Evolutionary conservation across 2,797 vertebrate genomes (phyloP).

Genomic region (Xyrichtys novacula): DNA sequence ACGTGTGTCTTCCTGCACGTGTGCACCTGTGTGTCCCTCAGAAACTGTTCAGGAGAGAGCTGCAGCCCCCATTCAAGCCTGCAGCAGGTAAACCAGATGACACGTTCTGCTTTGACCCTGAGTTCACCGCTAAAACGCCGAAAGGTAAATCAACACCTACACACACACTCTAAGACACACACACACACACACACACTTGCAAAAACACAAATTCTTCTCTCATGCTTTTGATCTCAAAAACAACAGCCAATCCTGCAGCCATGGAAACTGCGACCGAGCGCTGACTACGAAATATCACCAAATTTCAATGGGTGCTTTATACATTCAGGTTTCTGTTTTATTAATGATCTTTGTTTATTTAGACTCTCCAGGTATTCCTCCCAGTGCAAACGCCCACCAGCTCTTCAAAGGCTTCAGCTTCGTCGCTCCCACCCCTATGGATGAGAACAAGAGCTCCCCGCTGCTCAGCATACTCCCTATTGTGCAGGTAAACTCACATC

Average conservation of each 20-base stretch:
- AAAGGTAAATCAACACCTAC: conserved; percentile 87
- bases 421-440: conserved; percentile 91
- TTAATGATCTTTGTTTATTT: conserved; percentile 49
- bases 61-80: conserved; percentile 97
- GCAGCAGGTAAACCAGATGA: conserved; percentile 97
- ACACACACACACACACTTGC: background rate
- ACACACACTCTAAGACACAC: conserved; percentile 26
- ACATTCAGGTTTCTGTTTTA: conserved; percentile 31
- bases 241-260: conserved; percentile 50
- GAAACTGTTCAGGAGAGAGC: conserved; percentile 96
- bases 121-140: conserved; percentile 99
- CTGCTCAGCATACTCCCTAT: conserved; percentile 93
- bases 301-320: conserved; percentile 30
- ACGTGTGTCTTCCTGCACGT: conserved; percentile 6
- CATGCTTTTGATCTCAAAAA: conserved; percentile 27
- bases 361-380: conserved; percentile 99
- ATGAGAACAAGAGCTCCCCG: conserved; percentile 93
- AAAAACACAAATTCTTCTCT: conserved; percentile 14
- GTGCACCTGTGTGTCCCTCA: conserved; percentile 55
- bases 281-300: conserved; percentile 13
- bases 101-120: conserved; percentile 99
- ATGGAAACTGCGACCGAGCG: conserved; percentile 58
- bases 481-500: conserved; percentile 88
- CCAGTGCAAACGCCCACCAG: conserved; percentile 97
- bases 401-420: conserved; percentile 99